Evolutionary conservation across 2,888 invertebrate genomes (phyloP).

Genomic region (Rhagium mordax): DNA sequence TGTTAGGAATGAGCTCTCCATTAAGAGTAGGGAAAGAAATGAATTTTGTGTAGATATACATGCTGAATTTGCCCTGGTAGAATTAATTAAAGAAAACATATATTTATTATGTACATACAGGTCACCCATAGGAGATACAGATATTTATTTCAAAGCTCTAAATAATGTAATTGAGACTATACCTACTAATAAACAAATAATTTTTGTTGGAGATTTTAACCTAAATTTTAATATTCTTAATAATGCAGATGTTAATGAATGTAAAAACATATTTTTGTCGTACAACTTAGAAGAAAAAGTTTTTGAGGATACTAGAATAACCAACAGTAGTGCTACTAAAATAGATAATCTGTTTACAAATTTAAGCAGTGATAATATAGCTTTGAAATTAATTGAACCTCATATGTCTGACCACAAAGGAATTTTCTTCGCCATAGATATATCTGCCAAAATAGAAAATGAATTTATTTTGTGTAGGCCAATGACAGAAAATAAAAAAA

Average conservation of each 20-base stretch:
- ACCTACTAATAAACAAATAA: slow-evolving; percentile 14
- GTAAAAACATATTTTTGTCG: slow-evolving; percentile 17
- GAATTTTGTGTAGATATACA: slow-evolving; percentile 12
- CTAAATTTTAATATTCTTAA: slow-evolving; percentile 16
- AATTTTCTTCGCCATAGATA: background rate
- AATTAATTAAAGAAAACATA: slow-evolving; percentile 9
- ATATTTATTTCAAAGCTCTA: slow-evolving; percentile 8
- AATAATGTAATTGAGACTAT: slow-evolving; percentile 24
- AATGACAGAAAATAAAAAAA: slow-evolving; percentile 20
- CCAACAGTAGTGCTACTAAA: slow-evolving; percentile 22
- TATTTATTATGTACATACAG: slow-evolving; percentile 15
- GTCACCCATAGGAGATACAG: slow-evolving; percentile 8
- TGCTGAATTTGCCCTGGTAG: slow-evolving; percentile 1
- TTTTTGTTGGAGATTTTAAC: slow-evolving; percentile 15
- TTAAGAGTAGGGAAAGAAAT: slow-evolving; percentile 1
- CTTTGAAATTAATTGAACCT: slow-evolving; percentile 4
- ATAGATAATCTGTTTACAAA: slow-evolving; percentile 25
- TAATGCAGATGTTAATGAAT: slow-evolving; percentile 11
- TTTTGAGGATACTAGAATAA: slow-evolving; percentile 12
- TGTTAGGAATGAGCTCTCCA: background rate
- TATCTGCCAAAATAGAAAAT: background rate
- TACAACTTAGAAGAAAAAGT: slow-evolving; percentile 11
- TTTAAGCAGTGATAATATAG: background rate
- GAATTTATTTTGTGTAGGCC: slow-evolving; percentile 11
- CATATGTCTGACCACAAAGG: slow-evolving; percentile 20